These are phyloP conservation scores for Fregata magnificens DNA, from an alignment of 2,113 vertebrate genomes.

Conservation along the genomic window DNA sequence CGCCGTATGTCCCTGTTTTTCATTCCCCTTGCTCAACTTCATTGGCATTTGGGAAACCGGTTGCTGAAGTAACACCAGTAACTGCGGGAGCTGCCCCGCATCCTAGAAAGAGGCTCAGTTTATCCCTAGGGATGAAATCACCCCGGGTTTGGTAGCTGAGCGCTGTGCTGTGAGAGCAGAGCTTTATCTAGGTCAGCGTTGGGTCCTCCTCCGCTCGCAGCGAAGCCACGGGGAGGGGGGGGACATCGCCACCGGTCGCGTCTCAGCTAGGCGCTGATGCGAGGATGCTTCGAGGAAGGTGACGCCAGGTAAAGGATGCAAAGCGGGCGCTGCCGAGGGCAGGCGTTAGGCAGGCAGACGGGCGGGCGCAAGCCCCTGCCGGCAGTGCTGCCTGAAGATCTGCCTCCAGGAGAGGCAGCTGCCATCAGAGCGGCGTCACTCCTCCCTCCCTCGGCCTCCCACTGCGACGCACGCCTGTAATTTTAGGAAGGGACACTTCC, in stretches of 20 bases:
- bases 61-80: neutral
- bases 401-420: neutral
- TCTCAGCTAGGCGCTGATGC: neutral
- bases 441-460: neutral
- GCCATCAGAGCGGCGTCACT: fast-evolving
- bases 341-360: neutral
- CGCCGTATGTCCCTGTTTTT: constrained; percentile 5
- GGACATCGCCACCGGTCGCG: fast-evolving
- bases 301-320: neutral
- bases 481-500: neutral
- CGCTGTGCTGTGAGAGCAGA: neutral
- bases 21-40: neutral
- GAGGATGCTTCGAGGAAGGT: neutral
- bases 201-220: neutral
- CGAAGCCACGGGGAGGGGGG: fast-evolving
- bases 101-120: constrained; percentile 25
- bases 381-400: neutral
- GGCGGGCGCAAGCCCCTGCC: neutral
- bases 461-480: fast-evolving
- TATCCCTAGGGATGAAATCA: neutral
- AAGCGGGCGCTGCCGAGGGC: neutral
- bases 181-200: neutral
- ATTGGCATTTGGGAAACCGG: neutral
- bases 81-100: neutral
- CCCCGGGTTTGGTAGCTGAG: neutral